phyloP scores from a whole-genome alignment of 2,888 invertebrate genomes.

The Ophonus ardosiacus region DNA sequence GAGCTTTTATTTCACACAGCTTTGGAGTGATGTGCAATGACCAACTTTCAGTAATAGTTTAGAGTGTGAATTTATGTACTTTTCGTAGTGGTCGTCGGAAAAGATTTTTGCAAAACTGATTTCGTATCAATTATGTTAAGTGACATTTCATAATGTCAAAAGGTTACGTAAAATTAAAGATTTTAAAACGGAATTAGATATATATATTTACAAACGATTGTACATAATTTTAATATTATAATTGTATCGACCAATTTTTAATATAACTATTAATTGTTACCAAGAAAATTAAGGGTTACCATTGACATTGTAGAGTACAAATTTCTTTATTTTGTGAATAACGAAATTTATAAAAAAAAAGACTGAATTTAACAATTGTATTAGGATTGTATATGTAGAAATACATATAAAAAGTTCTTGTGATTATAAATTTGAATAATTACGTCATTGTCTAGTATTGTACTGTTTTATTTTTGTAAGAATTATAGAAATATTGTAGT shows the following conservation, averaged over 20 bases:
- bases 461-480: slow-evolving; percentile 41
- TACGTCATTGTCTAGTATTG: slow-evolving; percentile 23
- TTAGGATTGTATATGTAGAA: not conserved
- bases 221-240: not conserved
- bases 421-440: slow-evolving; percentile 34
- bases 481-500: slow-evolving; percentile 45
- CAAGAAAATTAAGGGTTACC: not conserved
- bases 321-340: not conserved
- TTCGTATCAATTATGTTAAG: no score
- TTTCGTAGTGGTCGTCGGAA: no score
- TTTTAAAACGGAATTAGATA: not conserved
- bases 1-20: no score
- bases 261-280: not conserved
- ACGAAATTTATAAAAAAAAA: slow-evolving; percentile 1
- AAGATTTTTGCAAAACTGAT: no score
- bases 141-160: not conserved
- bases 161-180: no score
- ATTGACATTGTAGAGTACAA: not conserved
- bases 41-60: no score
- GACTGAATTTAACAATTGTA: slow-evolving; percentile 28
- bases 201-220: not conserved
- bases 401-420: not conserved
- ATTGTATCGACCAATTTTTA: not conserved
- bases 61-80: no score
- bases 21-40: no score